A percentile compares a stretch with the other conserved stretches of the same genome.
Conservation (phyloP, 2,113 vertebrate species). For the Cinclus mexicanus region DNA sequence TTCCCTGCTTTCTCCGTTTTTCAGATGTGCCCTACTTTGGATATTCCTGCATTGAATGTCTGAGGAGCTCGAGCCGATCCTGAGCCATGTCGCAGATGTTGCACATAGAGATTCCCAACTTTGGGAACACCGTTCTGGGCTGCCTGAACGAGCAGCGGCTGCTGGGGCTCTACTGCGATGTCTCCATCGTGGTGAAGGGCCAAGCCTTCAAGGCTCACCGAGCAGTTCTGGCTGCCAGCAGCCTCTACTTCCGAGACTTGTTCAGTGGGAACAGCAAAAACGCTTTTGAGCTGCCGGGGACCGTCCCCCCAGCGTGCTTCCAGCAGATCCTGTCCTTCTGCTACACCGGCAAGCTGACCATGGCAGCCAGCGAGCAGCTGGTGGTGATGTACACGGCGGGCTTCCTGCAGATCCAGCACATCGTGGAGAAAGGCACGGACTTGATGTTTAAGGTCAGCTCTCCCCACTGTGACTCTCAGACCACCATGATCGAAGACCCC, state of each 20-base stretch:
- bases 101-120: constrained; percentile 98
- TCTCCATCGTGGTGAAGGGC: constrained; percentile 97
- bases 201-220: constrained; percentile 97
- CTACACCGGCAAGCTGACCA: constrained; percentile 97
- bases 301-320: constrained; percentile 93
- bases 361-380: constrained; percentile 98
- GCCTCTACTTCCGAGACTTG: constrained; percentile 95
- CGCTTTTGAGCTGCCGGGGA: constrained; percentile 94
- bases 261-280: constrained; percentile 96
- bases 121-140: constrained; percentile 94
- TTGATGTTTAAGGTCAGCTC: constrained; percentile 98
- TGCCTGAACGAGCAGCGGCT: constrained; percentile 96
- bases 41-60: constrained; percentile 75
- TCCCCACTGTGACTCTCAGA: constrained; percentile 97
- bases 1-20: not conserved
- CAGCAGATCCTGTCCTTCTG: constrained; percentile 98
- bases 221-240: constrained; percentile 94
- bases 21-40: constrained; percentile 84
- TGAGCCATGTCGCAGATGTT: constrained; percentile 95
- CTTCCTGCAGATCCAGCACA: constrained; percentile 99
- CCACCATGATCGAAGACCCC: constrained; percentile 90
- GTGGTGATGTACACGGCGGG: constrained; percentile 99
- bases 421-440: constrained; percentile 95
- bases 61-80: constrained; percentile 58
- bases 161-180: constrained; percentile 96